phyloP scores from a whole-genome alignment of 2,888 invertebrate species.

The Heliconius hortense region DNA sequence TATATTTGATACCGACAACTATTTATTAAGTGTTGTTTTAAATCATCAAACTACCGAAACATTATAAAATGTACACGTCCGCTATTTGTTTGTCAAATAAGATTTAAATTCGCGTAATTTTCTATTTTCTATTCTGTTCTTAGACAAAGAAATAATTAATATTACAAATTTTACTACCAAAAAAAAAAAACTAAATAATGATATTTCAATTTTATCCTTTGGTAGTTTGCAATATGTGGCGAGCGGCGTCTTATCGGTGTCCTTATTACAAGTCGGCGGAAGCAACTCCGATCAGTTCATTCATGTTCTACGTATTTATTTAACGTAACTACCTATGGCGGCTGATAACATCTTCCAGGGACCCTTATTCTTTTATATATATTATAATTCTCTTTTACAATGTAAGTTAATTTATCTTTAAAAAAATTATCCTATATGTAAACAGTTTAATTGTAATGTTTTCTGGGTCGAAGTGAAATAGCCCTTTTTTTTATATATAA shows the following conservation, averaged over 20 bases:
- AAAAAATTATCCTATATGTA: no score
- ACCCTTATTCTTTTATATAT: conserved; percentile 4
- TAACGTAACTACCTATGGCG: conserved; percentile 59
- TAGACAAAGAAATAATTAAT: neutral
- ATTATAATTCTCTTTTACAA: no score
- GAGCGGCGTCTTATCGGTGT: conserved; percentile 62
- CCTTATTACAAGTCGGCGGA: conserved; percentile 75
- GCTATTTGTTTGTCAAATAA: neutral
- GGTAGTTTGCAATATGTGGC: conserved; percentile 33
- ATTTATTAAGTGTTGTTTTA: conserved; percentile 35
- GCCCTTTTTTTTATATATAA: neutral
- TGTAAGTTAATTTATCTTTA: no score
- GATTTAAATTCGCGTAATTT: neutral
- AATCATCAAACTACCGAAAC: conserved; percentile 23
- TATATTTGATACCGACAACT: conserved; percentile 38
- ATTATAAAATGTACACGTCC: neutral
- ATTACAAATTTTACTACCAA: neutral
- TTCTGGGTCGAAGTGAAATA: neutral
- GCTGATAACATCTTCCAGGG: conserved; percentile 40
- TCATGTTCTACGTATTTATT: conserved; percentile 75
- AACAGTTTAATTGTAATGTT: neutral
- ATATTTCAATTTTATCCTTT: conserved; percentile 28
- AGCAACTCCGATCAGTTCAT: conserved; percentile 68
- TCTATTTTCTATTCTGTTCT: no score
- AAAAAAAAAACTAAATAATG: neutral